These are phyloP conservation scores for Julus scanicus DNA, from an alignment of 2,888 invertebrate genomes.

Conservation along the genomic window DNA sequence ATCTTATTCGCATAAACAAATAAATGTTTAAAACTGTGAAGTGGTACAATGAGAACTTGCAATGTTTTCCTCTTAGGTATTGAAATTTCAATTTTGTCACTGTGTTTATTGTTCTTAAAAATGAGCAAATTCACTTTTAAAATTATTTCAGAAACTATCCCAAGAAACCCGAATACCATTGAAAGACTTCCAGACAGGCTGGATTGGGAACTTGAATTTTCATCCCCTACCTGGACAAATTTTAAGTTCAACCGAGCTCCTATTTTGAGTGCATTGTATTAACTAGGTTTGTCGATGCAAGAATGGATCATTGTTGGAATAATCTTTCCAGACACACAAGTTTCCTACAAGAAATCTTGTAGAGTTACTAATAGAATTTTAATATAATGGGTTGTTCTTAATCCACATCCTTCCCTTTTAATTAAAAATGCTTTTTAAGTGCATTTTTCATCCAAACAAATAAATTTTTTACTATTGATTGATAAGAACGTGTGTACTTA, in stretches of 20 bases:
- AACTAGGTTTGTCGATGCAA: background rate
- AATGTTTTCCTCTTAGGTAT: no score
- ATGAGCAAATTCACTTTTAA: no score
- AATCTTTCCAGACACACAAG: background rate
- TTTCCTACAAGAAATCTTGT: background rate
- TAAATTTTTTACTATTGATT: no score
- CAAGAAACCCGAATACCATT: background rate
- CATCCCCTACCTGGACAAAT: constrained; percentile 45
- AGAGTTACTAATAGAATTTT: background rate
- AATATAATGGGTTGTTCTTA: background rate
- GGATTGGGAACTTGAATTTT: background rate
- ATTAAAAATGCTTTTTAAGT: no score
- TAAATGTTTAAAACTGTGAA: no score
- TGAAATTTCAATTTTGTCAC: no score
- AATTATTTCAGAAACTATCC: background rate
- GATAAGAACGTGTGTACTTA: no score
- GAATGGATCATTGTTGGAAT: background rate
- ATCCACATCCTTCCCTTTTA: no score
- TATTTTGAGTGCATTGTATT: constrained; percentile 41
- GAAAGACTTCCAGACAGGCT: background rate
- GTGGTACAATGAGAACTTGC: no score
- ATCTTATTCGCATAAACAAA: no score
- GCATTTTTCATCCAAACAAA: no score
- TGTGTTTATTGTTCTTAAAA: no score
- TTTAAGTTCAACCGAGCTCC: constrained; percentile 52